These are phyloP conservation scores for Mormyrus proboscirostris DNA, from an alignment of 2,797 vertebrate species.

Conservation along the genomic window DNA sequence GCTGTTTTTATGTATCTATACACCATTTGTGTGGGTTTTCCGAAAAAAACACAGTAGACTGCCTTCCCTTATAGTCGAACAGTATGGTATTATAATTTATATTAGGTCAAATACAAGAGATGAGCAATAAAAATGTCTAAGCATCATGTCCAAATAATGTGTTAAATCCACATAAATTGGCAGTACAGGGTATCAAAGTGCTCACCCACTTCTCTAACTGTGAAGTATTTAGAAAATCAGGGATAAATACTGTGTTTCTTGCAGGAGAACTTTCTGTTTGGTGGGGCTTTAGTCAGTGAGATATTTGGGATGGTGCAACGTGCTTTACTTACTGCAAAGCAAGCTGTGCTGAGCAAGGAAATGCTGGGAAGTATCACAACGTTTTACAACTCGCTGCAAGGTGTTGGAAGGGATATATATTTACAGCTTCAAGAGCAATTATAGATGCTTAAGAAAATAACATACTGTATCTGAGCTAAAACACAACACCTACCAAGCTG, in stretches of 20 bases:
- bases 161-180: not conserved
- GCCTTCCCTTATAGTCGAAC: not conserved
- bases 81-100: not conserved
- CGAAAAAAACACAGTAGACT: not conserved
- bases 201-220: not conserved
- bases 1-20: not conserved
- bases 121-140: not conserved
- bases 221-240: not conserved
- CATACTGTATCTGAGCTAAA: not conserved
- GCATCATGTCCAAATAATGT: not conserved
- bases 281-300: not conserved
- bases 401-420: not conserved
- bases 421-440: not conserved
- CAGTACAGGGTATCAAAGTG: not conserved
- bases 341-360: not conserved
- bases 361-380: not conserved
- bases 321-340: not conserved
- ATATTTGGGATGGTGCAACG: not conserved
- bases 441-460: not conserved
- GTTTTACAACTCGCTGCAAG: not conserved
- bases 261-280: not conserved
- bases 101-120: not conserved
- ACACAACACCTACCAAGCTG: not conserved
- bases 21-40: not conserved
- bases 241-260: not conserved